Conservation (phyloP, 2,888 invertebrate genomes). For the Lydus trimaculatus region DNA sequence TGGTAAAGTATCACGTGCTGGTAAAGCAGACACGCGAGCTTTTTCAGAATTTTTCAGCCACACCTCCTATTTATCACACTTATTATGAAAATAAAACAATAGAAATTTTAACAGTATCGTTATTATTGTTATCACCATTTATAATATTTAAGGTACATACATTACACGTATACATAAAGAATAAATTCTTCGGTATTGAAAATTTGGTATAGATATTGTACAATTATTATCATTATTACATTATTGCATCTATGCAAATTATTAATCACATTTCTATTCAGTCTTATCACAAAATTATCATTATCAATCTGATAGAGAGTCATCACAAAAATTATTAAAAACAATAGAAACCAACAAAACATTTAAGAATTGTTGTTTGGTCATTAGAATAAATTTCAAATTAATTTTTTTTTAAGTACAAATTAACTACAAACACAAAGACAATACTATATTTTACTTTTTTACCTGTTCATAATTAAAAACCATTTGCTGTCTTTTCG, state of each 20-base stretch:
- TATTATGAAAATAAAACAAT: constrained; percentile 9
- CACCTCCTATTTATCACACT: not conserved
- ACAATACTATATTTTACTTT: not conserved
- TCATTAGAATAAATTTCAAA: not conserved
- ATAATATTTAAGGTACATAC: too few species aligned
- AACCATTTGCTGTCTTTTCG: not conserved
- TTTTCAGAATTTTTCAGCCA: constrained; percentile 5
- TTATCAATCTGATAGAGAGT: constrained; percentile 7
- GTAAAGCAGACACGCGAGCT: constrained; percentile 2
- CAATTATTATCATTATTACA: not conserved
- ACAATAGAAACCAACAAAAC: not conserved
- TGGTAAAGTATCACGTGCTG: constrained; percentile 6
- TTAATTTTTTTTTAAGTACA: constrained; percentile 2
- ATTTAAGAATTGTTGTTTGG: not conserved
- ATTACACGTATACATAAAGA: not conserved
- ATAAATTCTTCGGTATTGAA: not conserved
- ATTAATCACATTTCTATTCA: not conserved
- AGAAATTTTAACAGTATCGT: not conserved
- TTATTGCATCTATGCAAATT: constrained; percentile 1
- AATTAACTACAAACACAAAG: not conserved
- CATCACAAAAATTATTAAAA: not conserved
- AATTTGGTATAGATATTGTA: not conserved
- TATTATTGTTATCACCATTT: not conserved
- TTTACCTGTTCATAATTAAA: not conserved
- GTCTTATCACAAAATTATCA: constrained; percentile 2